These are phyloP conservation scores for Cotesia vestalis DNA, from an alignment of 1,140 invertebrate species.

Conservation along the genomic window DNA sequence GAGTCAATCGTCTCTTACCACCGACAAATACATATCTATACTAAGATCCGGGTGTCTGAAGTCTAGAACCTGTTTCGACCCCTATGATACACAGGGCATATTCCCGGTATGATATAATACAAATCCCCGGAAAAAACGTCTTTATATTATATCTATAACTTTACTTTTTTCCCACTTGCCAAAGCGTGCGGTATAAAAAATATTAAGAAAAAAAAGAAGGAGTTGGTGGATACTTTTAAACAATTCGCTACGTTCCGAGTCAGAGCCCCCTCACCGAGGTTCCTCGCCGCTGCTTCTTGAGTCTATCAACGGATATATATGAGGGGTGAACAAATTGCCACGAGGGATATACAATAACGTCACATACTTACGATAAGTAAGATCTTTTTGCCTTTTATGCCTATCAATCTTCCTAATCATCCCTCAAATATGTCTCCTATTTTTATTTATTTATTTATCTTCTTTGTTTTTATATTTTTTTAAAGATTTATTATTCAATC, in stretches of 20 bases:
- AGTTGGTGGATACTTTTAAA: constrained; percentile 51
- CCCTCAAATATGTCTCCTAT: not conserved
- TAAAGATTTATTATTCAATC: no score
- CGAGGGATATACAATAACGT: constrained; percentile 36
- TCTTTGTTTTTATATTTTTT: no score
- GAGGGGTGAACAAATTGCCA: constrained; percentile 44
- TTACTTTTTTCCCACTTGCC: constrained; percentile 31
- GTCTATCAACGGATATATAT: constrained; percentile 17
- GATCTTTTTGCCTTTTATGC: constrained; percentile 32
- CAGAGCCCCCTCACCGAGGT: not conserved
- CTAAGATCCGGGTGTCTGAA: constrained; percentile 26
- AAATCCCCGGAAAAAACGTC: constrained; percentile 54
- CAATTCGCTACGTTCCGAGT: constrained; percentile 46
- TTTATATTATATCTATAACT: constrained; percentile 50
- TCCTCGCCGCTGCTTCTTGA: constrained; percentile 15
- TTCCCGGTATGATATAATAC: constrained; percentile 42
- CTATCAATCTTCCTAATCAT: constrained; percentile 16
- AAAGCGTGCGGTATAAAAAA: not conserved
- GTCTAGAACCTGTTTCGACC: constrained; percentile 32
- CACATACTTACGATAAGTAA: constrained; percentile 32
- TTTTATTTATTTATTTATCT: not conserved
- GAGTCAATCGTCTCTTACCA: constrained; percentile 1
- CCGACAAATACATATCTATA: not conserved
- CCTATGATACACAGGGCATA: constrained; percentile 49
- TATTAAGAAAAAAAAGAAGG: constrained; percentile 2